Conservation (phyloP, 2,888 invertebrate genomes). For the Lamellibrachia columna region DNA sequence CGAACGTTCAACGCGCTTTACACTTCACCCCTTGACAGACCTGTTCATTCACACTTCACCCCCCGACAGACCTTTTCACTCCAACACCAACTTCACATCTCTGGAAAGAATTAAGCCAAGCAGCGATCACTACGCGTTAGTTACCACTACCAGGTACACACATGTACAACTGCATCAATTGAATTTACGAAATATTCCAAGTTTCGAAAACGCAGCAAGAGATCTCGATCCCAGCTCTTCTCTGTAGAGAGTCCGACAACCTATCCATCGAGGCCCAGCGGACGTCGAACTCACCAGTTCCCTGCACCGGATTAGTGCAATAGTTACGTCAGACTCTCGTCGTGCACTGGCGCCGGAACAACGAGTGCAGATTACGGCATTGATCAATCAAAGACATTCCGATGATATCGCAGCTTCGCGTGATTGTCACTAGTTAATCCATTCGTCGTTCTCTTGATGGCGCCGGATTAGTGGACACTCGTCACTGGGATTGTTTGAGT, state of each 20-base stretch:
- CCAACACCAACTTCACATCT: too few relatives aligned
- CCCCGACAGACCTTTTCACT: too few relatives aligned
- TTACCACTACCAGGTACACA: neutral
- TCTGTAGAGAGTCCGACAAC: neutral
- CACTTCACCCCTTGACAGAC: neutral
- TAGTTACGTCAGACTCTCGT: neutral
- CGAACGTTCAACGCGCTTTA: neutral
- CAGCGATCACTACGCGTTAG: too few relatives aligned
- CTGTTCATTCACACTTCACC: too few relatives aligned
- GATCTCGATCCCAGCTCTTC: neutral
- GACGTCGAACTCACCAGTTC: neutral
- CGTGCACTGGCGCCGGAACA: neutral
- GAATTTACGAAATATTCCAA: neutral
- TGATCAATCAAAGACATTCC: conserved; percentile 1
- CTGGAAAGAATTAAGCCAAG: too few relatives aligned
- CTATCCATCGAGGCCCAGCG: neutral
- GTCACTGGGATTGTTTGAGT: neutral
- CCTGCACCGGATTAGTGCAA: neutral
- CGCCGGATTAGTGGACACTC: neutral
- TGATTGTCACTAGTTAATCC: neutral
- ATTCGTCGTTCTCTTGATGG: neutral
- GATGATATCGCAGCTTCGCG: neutral
- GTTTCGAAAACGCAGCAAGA: neutral
- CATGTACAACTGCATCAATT: neutral
- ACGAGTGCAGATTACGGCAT: neutral